Evolutionary conservation across 2,888 invertebrate species (phyloP).

Genomic region (Drosophila mettleri): DNA sequence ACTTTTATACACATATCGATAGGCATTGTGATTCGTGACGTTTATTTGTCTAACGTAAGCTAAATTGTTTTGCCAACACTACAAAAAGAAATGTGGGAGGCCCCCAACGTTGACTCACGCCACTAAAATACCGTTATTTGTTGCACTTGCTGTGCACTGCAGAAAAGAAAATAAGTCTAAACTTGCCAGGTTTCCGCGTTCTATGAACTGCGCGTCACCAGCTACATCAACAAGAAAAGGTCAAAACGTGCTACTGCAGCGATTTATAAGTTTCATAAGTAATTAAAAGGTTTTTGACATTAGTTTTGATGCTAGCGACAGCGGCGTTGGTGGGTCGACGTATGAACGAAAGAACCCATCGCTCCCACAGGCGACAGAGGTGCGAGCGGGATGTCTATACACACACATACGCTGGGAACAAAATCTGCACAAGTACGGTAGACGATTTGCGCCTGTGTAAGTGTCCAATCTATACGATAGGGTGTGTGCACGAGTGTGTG

Average conservation of each 20-base stretch:
- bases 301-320: slow-evolving; percentile 36
- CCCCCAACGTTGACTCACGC: slow-evolving; percentile 55
- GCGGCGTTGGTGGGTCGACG: slow-evolving; percentile 3
- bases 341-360: slow-evolving; percentile 35
- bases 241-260: slow-evolving; percentile 69
- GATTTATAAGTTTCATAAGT: slow-evolving; percentile 46
- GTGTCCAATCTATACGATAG: slow-evolving; percentile 28
- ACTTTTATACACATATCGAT: slow-evolving; percentile 1
- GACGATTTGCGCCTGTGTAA: slow-evolving; percentile 31
- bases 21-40: background rate
- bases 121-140: slow-evolving; percentile 41
- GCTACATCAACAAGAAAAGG: slow-evolving; percentile 46
- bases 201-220: slow-evolving; percentile 63
- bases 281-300: slow-evolving; percentile 78
- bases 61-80: slow-evolving; percentile 37
- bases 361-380: slow-evolving; percentile 21
- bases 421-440: slow-evolving; percentile 50
- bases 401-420: slow-evolving; percentile 33
- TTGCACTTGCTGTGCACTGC: slow-evolving; percentile 48
- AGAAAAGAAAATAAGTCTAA: slow-evolving; percentile 16
- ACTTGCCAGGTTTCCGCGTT: slow-evolving; percentile 71
- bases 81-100: slow-evolving; percentile 7
- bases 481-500: slow-evolving; percentile 3
- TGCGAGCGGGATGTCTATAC: slow-evolving; percentile 55
- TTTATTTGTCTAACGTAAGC: background rate